A percentile compares a stretch with the other conserved stretches of the same genome.
These are phyloP conservation scores for Lepus oiostolus DNA, from an alignment of 2,797 vertebrate genomes.

Conservation along the genomic window DNA sequence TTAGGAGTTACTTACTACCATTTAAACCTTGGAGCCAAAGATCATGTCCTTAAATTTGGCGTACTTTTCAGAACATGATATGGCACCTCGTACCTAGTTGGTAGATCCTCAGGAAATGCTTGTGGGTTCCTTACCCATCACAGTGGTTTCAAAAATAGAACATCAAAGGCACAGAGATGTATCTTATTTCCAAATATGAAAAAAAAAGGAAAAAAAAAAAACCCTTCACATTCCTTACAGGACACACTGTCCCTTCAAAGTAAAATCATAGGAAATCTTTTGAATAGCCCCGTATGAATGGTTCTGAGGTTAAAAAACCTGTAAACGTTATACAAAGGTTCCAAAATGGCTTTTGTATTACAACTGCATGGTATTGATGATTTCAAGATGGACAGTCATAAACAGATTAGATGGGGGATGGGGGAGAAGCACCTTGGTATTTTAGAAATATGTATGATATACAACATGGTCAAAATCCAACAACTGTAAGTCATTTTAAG, in stretches of 20 bases:
- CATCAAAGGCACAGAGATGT: slow-evolving; percentile 32
- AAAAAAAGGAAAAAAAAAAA: neutral
- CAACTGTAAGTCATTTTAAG: neutral
- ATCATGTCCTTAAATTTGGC: neutral
- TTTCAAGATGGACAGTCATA: slow-evolving; percentile 75
- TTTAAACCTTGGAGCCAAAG: neutral
- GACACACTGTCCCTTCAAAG: slow-evolving; percentile 40
- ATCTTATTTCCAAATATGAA: neutral
- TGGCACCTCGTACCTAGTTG: neutral
- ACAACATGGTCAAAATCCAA: slow-evolving; percentile 63
- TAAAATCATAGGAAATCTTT: slow-evolving; percentile 83
- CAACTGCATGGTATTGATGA: slow-evolving; percentile 57
- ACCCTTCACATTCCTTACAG: slow-evolving; percentile 56
- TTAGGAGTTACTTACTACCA: neutral
- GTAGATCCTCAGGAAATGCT: neutral
- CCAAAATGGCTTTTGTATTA: slow-evolving; percentile 83
- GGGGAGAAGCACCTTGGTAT: slow-evolving; percentile 13
- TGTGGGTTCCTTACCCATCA: neutral
- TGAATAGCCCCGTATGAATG: slow-evolving; percentile 72
- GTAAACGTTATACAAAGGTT: slow-evolving; percentile 76
- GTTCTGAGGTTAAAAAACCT: slow-evolving; percentile 81
- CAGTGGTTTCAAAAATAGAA: neutral
- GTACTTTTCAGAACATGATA: neutral
- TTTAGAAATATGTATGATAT: slow-evolving; percentile 60
- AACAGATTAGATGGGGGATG: slow-evolving; percentile 44